Percentiles rank a stretch among this genome's conserved stretches.
These are phyloP conservation scores for Leptopilina boulardi DNA, from an alignment of 1,140 invertebrate species.

Conservation along the genomic window DNA sequence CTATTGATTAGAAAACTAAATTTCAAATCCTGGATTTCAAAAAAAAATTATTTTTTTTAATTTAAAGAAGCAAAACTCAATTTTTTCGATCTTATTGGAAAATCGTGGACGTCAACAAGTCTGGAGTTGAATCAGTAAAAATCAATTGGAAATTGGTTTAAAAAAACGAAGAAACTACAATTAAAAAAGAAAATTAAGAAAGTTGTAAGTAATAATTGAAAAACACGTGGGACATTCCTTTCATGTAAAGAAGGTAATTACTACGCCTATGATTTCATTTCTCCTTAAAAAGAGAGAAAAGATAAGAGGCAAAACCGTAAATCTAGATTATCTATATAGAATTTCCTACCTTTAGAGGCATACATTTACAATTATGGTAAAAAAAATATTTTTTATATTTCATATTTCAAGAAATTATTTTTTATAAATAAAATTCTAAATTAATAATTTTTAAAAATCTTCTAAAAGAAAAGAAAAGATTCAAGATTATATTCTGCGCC, in stretches of 20 bases:
- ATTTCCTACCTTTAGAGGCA: neutral
- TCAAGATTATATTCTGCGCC: slow-evolving; percentile 2
- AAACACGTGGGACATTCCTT: slow-evolving; percentile 5
- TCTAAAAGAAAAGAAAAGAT: neutral
- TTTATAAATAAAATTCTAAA: neutral
- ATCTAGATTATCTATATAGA: neutral
- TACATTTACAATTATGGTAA: neutral
- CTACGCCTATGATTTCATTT: slow-evolving; percentile 27
- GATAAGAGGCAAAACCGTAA: slow-evolving; percentile 5
- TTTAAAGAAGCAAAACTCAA: too few species aligned
- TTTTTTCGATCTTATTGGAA: too few species aligned
- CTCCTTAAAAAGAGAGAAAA: slow-evolving; percentile 2
- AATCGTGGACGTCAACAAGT: too few species aligned
- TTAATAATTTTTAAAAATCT: neutral
- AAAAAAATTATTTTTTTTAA: too few species aligned
- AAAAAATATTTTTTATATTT: neutral
- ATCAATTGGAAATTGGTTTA: too few species aligned
- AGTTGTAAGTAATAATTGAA: neutral
- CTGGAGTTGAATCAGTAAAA: too few species aligned
- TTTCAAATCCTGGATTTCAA: too few species aligned
- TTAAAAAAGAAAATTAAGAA: neutral
- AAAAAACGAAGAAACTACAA: neutral
- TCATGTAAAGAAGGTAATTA: neutral
- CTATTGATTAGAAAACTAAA: too few species aligned
- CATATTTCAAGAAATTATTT: neutral